phyloP scores from a whole-genome alignment of 2,113 vertebrate genomes.

The Centropus unirufus region DNA sequence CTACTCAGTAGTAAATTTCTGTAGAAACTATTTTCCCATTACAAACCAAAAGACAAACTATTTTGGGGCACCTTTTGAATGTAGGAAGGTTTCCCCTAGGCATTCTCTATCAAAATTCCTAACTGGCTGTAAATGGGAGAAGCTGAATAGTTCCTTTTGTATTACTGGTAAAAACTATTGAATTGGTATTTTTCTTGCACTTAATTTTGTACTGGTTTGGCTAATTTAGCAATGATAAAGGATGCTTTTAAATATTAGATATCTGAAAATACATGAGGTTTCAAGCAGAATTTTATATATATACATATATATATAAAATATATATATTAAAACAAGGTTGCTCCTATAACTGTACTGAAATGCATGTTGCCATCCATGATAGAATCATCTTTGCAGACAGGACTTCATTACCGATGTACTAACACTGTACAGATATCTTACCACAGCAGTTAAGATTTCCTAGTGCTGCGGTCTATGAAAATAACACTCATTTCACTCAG shows the following conservation, averaged over 20 bases:
- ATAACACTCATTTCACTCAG: not conserved
- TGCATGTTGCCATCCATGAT: not conserved
- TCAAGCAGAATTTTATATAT: not conserved
- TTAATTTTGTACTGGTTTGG: constrained; percentile 57
- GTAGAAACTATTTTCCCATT: not conserved
- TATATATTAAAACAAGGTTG: not conserved
- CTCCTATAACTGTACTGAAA: not conserved
- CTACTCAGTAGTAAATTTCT: not conserved
- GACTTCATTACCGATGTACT: not conserved
- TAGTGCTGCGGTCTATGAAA: not conserved
- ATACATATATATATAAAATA: constrained; percentile 22
- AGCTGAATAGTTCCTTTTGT: constrained; percentile 34
- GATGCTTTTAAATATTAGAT: constrained; percentile 39
- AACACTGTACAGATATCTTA: not conserved
- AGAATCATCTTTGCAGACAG: not conserved
- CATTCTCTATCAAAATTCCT: constrained; percentile 3
- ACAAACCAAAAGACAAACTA: not conserved
- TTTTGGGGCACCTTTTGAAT: constrained; percentile 27
- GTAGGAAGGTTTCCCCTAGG: constrained; percentile 21
- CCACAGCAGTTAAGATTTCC: not conserved
- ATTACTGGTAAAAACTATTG: not conserved
- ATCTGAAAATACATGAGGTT: not conserved
- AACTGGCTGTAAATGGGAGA: constrained; percentile 14
- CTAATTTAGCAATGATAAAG: constrained; percentile 53
- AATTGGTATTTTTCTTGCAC: constrained; percentile 46